Conservation (phyloP, 1,140 invertebrate species). For the Conus ventricosus region DNA sequence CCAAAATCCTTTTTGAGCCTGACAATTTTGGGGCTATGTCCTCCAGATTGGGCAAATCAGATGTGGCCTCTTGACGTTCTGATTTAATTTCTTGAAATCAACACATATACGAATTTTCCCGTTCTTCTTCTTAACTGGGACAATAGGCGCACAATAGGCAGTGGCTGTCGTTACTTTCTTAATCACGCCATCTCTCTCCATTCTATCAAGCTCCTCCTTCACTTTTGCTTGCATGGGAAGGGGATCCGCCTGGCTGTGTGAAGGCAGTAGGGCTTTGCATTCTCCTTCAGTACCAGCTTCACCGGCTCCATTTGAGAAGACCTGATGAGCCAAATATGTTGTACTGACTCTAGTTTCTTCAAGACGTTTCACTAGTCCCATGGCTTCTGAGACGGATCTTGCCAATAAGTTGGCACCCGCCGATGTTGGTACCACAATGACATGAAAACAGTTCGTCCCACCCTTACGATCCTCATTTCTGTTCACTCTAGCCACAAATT, state of each 20-base stretch:
- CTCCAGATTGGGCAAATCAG: conserved; percentile 41
- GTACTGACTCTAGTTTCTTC: no score
- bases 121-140: conserved; percentile 49
- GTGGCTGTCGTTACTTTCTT: conserved; percentile 51
- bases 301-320: conserved; percentile 16
- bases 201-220: conserved; percentile 60
- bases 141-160: conserved; percentile 55
- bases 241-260: conserved; percentile 60
- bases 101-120: conserved; percentile 61
- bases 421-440: background rate
- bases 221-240: conserved; percentile 57
- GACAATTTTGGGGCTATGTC: conserved; percentile 36
- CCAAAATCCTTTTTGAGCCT: conserved; percentile 66
- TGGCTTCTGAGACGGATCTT: conserved; percentile 6
- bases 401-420: background rate
- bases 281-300: conserved; percentile 47
- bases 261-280: conserved; percentile 42
- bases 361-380: conserved; percentile 5
- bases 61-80: background rate
- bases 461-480: background rate
- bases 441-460: no score
- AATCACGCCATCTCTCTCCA: conserved; percentile 60
- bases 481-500: no score
- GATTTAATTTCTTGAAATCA: conserved; percentile 39
- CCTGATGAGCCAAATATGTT: background rate